phyloP scores from a whole-genome alignment of 2,888 invertebrate species.

The Heliothis peltigera region DNA sequence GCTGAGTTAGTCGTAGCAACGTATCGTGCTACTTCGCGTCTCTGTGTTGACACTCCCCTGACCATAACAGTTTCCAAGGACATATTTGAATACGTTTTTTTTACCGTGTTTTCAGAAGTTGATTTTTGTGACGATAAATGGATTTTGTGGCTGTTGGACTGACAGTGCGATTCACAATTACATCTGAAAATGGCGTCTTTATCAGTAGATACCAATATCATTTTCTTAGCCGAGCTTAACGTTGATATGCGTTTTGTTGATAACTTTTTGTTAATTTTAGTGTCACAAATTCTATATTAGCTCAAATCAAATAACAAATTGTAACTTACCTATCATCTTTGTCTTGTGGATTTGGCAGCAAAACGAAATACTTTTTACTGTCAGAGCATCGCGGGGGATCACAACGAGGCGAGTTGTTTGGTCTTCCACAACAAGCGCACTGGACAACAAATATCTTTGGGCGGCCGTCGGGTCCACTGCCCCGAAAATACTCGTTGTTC shows the following conservation, averaged over 20 bases:
- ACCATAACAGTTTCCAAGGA: constrained; percentile 23
- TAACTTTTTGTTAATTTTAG: too few species aligned
- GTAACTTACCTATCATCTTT: constrained; percentile 25
- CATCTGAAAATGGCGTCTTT: constrained; percentile 30
- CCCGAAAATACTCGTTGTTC: constrained; percentile 40
- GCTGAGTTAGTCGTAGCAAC: constrained; percentile 7
- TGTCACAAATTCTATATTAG: neutral
- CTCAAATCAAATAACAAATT: neutral
- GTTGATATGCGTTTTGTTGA: neutral
- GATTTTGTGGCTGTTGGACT: neutral
- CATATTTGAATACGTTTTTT: constrained; percentile 16
- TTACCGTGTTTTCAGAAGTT: neutral
- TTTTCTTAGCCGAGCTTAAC: neutral
- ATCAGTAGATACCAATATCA: neutral
- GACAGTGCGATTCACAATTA: constrained; percentile 9
- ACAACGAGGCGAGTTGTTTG: constrained; percentile 20
- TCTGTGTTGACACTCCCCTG: constrained; percentile 5
- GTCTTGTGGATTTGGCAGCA: constrained; percentile 52
- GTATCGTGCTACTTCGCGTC: neutral
- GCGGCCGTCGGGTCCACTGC: constrained; percentile 39
- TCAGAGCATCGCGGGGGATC: constrained; percentile 35
- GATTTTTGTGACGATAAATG: constrained; percentile 4
- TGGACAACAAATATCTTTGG: constrained; percentile 62
- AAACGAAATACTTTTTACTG: constrained; percentile 59
- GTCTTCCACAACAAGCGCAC: constrained; percentile 62